Conservation (phyloP, 2,113 vertebrate genomes). For the Calyptommatus sinebrachiatus region DNA sequence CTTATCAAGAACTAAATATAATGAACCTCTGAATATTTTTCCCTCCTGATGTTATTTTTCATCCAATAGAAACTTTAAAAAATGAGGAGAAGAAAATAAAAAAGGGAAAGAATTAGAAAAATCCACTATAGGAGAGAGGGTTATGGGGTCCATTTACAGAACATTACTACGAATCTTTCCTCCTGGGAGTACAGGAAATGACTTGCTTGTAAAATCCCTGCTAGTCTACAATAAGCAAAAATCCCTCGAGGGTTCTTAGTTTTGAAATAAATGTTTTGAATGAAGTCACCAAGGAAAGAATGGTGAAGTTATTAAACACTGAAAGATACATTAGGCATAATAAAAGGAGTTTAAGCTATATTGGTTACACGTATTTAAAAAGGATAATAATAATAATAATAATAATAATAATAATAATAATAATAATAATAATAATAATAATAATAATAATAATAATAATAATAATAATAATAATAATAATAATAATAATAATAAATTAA, state of each 20-base stretch:
- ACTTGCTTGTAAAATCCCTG: constrained; percentile 70
- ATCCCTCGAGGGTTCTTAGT: not conserved
- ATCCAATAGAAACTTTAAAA: constrained; percentile 54
- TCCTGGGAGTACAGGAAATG: constrained; percentile 67
- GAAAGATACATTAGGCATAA: not conserved
- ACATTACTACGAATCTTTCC: constrained; percentile 58
- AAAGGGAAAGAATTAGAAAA: constrained; percentile 53
- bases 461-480: too few species aligned
- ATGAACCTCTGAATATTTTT: constrained; percentile 61
- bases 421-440: too few species aligned
- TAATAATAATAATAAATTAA: too few species aligned
- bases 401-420: too few species aligned
- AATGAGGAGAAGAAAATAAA: constrained; percentile 23
- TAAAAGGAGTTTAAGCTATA: too few species aligned
- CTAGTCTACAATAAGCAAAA: constrained; percentile 69
- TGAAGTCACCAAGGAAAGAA: constrained; percentile 60
- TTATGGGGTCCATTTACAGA: constrained; percentile 49
- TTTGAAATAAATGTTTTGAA: constrained; percentile 60
- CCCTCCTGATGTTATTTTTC: constrained; percentile 63
- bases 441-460: too few species aligned
- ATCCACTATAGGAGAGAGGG: constrained; percentile 52
- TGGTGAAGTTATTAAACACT: constrained; percentile 30
- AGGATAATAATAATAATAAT: not conserved
- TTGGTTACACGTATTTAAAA: not conserved
- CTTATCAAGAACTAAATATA: constrained; percentile 65